Conservation (phyloP, 1,140 invertebrate species). For the Macrotrachela quadricornifera region DNA sequence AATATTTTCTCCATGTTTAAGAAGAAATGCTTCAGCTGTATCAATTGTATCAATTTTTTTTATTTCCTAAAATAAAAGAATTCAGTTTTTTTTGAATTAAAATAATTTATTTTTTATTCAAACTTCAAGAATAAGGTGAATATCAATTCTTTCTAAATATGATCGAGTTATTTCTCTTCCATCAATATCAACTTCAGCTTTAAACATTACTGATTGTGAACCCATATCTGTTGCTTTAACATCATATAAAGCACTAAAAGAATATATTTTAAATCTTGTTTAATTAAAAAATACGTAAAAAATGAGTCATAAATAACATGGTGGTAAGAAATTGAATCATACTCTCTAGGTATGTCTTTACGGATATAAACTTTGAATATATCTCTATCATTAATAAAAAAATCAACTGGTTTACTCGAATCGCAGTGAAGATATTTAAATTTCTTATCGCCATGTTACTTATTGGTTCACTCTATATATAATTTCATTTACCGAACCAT, state of each 20-base stretch:
- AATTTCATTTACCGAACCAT: slow-evolving; percentile 8
- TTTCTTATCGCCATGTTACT: too few relatives aligned
- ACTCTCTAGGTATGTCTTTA: too few relatives aligned
- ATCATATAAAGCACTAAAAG: slow-evolving; percentile 57
- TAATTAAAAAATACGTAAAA: too few relatives aligned
- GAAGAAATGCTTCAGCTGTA: slow-evolving; percentile 66
- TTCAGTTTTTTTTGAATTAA: neutral
- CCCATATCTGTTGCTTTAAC: slow-evolving; percentile 97
- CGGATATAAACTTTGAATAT: too few relatives aligned
- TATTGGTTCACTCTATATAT: too few relatives aligned
- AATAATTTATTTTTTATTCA: neutral
- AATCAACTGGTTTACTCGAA: too few relatives aligned
- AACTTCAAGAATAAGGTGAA: slow-evolving; percentile 54
- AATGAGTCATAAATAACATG: too few relatives aligned
- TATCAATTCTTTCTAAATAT: slow-evolving; percentile 75
- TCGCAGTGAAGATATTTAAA: too few relatives aligned
- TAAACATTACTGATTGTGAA: slow-evolving; percentile 58
- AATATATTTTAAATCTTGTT: too few relatives aligned
- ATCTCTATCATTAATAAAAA: too few relatives aligned
- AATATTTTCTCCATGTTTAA: slow-evolving; percentile 88
- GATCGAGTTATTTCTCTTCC: slow-evolving; percentile 70
- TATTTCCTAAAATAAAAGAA: slow-evolving; percentile 45
- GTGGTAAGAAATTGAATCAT: too few relatives aligned
- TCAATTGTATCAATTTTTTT: slow-evolving; percentile 59
- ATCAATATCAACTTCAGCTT: slow-evolving; percentile 95